phyloP scores from a whole-genome alignment of 2,797 vertebrate genomes.

The Emydoidea blandingii region DNA sequence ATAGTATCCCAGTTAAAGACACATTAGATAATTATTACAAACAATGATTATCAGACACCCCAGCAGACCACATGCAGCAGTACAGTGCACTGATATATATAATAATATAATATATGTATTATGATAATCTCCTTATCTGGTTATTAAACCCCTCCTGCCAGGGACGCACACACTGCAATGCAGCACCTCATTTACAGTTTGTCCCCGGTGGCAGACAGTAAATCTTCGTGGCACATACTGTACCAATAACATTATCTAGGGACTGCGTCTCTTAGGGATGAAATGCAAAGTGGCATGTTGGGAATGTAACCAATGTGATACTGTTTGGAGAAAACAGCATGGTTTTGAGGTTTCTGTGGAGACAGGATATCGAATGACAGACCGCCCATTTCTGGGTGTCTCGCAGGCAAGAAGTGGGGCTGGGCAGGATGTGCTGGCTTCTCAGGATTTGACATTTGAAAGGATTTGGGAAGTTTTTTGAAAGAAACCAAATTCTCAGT shows the following conservation, averaged over 20 bases:
- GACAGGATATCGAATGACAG: fast-evolving
- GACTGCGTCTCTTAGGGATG: fast-evolving
- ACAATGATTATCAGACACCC: neutral
- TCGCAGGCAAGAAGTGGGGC: fast-evolving
- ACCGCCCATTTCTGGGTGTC: fast-evolving
- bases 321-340: neutral
- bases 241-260: fast-evolving
- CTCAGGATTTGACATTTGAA: fast-evolving
- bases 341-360: fast-evolving
- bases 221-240: fast-evolving
- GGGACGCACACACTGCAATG: neutral
- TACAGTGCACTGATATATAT: neutral
- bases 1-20: neutral
- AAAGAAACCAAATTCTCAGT: neutral
- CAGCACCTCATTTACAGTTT: constrained; percentile 8
- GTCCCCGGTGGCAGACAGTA: neutral
- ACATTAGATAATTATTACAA: neutral
- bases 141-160: neutral
- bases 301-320: fast-evolving
- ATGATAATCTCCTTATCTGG: fast-evolving
- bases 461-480: neutral
- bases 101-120: neutral
- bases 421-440: neutral
- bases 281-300: fast-evolving
- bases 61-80: neutral